A percentile compares a stretch with the other conserved stretches of the same genome.
Evolutionary conservation across 1,140 invertebrate genomes (phyloP).

Genomic region (Ostrea denselamellosa): DNA sequence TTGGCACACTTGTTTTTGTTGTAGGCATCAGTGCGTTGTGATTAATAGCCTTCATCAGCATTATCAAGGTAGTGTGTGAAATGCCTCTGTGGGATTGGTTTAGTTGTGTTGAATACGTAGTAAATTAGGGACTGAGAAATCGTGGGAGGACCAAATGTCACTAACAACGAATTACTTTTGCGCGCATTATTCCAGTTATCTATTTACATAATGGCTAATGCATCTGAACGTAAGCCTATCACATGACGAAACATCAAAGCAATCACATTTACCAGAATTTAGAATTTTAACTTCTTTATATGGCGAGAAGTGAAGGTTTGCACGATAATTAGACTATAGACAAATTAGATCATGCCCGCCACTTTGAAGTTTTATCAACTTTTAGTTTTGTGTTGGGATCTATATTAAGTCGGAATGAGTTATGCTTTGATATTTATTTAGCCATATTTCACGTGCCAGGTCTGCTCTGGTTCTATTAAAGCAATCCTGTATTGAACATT

Average conservation of each 20-base stretch:
- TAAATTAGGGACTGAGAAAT: not conserved
- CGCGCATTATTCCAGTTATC: not conserved
- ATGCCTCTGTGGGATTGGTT: not conserved
- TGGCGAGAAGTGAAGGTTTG: not conserved
- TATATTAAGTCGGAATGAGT: not conserved
- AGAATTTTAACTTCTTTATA: constrained; percentile 7
- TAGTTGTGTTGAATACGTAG: not conserved
- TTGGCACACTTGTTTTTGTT: too few relatives aligned
- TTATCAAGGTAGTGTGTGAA: not conserved
- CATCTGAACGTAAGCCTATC: constrained; percentile 11
- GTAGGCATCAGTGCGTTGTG: too few relatives aligned
- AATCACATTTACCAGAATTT: constrained; percentile 10
- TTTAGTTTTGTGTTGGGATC: not conserved
- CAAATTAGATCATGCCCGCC: not conserved
- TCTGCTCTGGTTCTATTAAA: not conserved
- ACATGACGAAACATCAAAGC: not conserved
- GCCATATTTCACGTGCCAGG: not conserved
- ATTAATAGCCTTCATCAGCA: not conserved
- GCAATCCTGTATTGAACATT: not conserved
- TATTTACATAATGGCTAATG: constrained; percentile 12
- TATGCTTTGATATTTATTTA: not conserved
- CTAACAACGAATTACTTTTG: constrained; percentile 2
- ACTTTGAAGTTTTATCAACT: not conserved
- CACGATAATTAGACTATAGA: not conserved
- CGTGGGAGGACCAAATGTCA: constrained; percentile 11